phyloP scores from a whole-genome alignment of 2,113 vertebrate genomes.

The Platanista minor region DNA sequence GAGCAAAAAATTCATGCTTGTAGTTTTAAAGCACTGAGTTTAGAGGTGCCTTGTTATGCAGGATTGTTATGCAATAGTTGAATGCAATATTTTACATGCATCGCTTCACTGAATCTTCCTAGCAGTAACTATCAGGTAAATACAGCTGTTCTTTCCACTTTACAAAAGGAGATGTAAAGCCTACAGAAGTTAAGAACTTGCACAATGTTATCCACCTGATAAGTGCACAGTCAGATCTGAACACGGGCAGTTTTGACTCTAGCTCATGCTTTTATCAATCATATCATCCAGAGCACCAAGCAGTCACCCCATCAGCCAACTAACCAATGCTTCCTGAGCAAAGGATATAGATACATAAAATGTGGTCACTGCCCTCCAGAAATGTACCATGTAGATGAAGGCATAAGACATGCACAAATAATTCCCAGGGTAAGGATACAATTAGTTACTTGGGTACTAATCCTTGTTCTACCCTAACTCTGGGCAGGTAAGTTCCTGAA shows the following conservation, averaged over 20 bases:
- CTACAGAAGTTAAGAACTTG: background rate
- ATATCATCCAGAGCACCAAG: background rate
- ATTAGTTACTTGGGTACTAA: background rate
- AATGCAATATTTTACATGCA: background rate
- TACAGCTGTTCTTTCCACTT: background rate
- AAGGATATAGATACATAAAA: background rate
- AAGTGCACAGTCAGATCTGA: background rate
- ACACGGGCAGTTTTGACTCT: background rate
- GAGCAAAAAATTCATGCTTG: background rate
- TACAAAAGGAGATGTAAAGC: background rate
- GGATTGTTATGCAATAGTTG: background rate
- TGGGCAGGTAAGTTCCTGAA: background rate
- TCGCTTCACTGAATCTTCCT: background rate
- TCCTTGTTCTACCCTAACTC: background rate
- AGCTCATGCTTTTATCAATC: background rate
- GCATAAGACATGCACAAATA: background rate
- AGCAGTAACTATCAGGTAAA: background rate
- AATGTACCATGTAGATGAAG: background rate
- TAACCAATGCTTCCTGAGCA: background rate
- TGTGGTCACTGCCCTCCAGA: background rate
- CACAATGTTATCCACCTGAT: background rate
- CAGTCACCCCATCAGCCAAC: background rate
- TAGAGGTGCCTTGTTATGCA: background rate
- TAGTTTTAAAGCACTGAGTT: background rate
- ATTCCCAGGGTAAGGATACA: background rate